Evolutionary conservation across 2,113 vertebrate genomes (phyloP).

Genomic region (Cavia aperea): DNA sequence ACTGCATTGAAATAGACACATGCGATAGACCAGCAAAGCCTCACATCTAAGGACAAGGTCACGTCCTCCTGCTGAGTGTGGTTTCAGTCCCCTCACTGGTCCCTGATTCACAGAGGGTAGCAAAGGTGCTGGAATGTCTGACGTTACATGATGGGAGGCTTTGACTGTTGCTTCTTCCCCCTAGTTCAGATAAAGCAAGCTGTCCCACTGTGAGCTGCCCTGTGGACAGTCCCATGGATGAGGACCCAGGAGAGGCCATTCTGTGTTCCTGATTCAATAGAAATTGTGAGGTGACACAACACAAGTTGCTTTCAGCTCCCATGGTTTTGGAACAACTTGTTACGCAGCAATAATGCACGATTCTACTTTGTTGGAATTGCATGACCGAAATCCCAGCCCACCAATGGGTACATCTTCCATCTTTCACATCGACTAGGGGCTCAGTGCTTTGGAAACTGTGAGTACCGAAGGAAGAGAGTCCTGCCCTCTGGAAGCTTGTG

Average conservation of each 20-base stretch:
- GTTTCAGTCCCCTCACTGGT: background rate
- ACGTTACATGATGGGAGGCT: fast-evolving
- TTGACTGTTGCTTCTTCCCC: fast-evolving
- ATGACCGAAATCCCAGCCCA: background rate
- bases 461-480: fast-evolving
- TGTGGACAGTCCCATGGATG: fast-evolving
- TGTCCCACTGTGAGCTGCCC: fast-evolving
- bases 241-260: background rate
- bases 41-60: background rate
- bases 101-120: too few relatives aligned
- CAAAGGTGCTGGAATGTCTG: too few relatives aligned
- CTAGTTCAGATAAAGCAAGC: background rate
- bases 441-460: background rate
- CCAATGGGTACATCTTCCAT: background rate
- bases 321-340: background rate
- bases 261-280: background rate
- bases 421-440: background rate
- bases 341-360: fast-evolving
- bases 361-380: too few relatives aligned
- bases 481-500: fast-evolving
- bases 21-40: fast-evolving
- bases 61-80: fast-evolving
- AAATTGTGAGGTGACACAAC: too few relatives aligned
- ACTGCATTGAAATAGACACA: background rate
- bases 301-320: fast-evolving